A percentile compares a stretch with the other conserved stretches of the same genome.
Evolutionary conservation across 2,113 vertebrate species (phyloP).

Genomic region (Engystomops pustulosus): DNA sequence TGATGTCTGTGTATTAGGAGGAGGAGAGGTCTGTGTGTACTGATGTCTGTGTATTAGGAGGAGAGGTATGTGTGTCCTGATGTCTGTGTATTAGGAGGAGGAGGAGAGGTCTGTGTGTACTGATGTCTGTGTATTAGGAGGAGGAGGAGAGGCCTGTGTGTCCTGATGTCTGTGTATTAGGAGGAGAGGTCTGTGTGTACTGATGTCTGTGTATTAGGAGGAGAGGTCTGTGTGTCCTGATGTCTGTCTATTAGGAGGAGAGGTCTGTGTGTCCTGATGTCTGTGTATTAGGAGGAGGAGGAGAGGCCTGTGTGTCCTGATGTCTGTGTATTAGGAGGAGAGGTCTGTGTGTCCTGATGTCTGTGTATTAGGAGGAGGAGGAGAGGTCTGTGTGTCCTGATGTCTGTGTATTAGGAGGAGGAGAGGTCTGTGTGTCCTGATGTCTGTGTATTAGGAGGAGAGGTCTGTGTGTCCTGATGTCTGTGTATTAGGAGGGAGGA

Average conservation of each 20-base stretch:
- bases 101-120: not conserved
- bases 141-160: slow-evolving; percentile 19
- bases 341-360: too few relatives aligned
- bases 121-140: slow-evolving; percentile 10
- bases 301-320: not conserved
- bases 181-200: slow-evolving; percentile 12
- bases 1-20: slow-evolving; percentile 15
- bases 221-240: not conserved
- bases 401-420: too few relatives aligned
- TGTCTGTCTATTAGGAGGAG: not conserved
- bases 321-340: too few relatives aligned
- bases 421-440: too few relatives aligned
- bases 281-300: not conserved
- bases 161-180: slow-evolving; percentile 16
- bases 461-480: too few relatives aligned
- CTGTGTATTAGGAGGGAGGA: too few relatives aligned
- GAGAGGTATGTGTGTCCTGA: not conserved
- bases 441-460: too few relatives aligned
- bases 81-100: not conserved
- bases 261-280: not conserved
- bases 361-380: too few relatives aligned
- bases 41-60: not conserved
- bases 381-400: too few relatives aligned
- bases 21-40: not conserved
- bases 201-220: slow-evolving; percentile 2